phyloP scores from a whole-genome alignment of 2,113 vertebrate genomes.

The Cranoglanis bouderius region DNA sequence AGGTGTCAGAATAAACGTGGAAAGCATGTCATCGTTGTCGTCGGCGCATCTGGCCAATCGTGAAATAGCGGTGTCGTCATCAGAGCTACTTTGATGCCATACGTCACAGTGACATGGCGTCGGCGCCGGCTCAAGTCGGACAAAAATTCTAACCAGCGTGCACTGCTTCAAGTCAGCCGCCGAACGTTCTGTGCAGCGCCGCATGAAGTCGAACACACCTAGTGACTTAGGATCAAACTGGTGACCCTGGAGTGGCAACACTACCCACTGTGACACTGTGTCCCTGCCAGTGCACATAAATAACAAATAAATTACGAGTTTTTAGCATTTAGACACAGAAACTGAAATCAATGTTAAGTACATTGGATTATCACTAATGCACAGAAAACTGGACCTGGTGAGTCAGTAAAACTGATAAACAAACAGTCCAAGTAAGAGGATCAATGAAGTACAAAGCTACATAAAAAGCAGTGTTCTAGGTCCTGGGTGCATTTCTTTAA shows the following conservation, averaged over 20 bases:
- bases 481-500: constrained; percentile 13
- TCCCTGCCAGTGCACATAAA: neutral
- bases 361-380: constrained; percentile 1
- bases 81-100: no score
- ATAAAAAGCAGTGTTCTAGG: neutral
- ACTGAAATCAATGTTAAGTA: neutral
- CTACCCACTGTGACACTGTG: neutral
- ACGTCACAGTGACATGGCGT: no score
- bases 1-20: no score
- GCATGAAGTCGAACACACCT: no score
- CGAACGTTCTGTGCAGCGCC: no score
- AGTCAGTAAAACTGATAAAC: constrained; percentile 27
- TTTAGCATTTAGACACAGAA: neutral
- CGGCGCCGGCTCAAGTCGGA: no score
- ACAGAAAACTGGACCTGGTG: neutral
- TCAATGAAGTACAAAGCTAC: neutral
- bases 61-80: no score
- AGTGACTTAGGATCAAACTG: neutral
- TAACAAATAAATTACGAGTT: neutral
- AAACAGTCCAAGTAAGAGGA: neutral
- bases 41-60: no score
- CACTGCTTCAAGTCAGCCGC: no score
- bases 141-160: no score
- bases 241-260: neutral
- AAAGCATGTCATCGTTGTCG: no score